Evolutionary conservation across 2,888 invertebrate genomes (phyloP).

Genomic region (Steromphala cineraria): DNA sequence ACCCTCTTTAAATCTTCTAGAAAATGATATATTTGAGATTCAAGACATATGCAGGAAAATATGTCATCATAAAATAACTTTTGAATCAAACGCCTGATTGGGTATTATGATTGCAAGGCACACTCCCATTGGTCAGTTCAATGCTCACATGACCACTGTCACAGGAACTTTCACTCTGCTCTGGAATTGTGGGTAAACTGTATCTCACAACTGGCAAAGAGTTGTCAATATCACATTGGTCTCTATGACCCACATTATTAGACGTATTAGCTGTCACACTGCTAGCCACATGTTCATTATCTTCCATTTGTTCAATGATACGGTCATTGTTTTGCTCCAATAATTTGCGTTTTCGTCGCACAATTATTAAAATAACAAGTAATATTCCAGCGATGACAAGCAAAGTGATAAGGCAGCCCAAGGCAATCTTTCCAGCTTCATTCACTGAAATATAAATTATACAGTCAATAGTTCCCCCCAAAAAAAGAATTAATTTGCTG

Average conservation of each 20-base stretch:
- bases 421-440: slow-evolving; percentile 17
- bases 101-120: neutral
- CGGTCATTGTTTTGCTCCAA: neutral
- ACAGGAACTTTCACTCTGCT: slow-evolving; percentile 6
- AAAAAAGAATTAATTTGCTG: too few species aligned
- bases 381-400: slow-evolving; percentile 15
- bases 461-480: too few species aligned
- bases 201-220: neutral
- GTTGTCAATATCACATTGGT: neutral
- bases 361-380: neutral
- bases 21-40: too few species aligned
- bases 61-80: too few species aligned
- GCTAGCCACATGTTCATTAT: neutral
- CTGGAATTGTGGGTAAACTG: slow-evolving; percentile 15
- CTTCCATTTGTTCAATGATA: neutral
- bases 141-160: slow-evolving; percentile 17
- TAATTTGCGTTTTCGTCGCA: neutral
- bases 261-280: too few species aligned
- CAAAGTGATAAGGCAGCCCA: slow-evolving; percentile 16
- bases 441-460: slow-evolving; percentile 8
- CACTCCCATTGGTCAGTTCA: neutral
- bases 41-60: too few species aligned
- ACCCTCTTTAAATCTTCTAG: too few species aligned
- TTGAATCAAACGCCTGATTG: neutral
- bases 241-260: neutral